phyloP scores from a whole-genome alignment of 2,797 vertebrate species.

The Leptoclinus maculatus region DNA sequence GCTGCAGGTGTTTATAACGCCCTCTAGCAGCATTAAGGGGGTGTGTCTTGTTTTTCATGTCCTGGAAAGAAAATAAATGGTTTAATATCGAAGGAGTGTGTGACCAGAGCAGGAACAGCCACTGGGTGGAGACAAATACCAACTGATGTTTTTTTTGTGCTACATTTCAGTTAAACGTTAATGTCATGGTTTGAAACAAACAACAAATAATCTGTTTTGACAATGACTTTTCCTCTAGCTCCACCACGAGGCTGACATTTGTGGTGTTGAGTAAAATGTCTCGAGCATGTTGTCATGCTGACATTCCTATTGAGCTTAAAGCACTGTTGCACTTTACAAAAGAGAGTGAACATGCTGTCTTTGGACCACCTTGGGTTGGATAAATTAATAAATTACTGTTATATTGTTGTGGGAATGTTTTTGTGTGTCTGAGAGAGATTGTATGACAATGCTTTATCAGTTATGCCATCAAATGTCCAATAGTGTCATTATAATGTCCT shows the following conservation, averaged over 20 bases:
- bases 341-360: neutral
- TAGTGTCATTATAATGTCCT: neutral
- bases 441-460: neutral
- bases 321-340: neutral
- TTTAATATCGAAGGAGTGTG: neutral
- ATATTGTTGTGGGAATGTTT: neutral
- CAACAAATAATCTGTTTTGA: neutral
- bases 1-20: neutral
- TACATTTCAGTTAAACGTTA: neutral
- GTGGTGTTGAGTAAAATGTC: neutral
- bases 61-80: slow-evolving; percentile 11
- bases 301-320: neutral
- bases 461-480: neutral
- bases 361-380: neutral
- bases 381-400: neutral
- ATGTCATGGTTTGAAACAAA: neutral
- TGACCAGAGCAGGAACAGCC: neutral
- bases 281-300: neutral
- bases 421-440: accelerated
- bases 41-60: neutral
- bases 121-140: slow-evolving; percentile 60
- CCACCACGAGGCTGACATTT: neutral
- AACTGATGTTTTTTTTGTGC: neutral
- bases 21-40: slow-evolving; percentile 18
- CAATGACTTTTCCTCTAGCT: neutral